These are phyloP conservation scores for Periplaneta americana DNA, from an alignment of 1,140 invertebrate species.

Conservation along the genomic window DNA sequence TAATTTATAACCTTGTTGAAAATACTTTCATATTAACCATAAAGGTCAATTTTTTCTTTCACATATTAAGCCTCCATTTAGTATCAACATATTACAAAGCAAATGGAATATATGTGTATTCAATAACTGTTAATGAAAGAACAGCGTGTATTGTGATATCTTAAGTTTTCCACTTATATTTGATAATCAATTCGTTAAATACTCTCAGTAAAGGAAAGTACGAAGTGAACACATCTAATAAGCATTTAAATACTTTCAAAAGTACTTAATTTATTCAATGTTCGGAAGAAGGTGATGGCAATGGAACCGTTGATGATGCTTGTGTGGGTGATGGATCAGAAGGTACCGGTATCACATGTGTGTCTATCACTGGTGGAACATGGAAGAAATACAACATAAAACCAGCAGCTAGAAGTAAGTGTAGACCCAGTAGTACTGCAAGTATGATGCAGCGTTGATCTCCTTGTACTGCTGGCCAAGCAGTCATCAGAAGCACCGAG, in stretches of 20 bases:
- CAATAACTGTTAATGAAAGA: not conserved
- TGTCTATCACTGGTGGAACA: constrained; percentile 26
- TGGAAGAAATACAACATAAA: constrained; percentile 78
- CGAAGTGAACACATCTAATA: not conserved
- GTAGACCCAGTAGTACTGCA: constrained; percentile 62
- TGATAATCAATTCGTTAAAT: not conserved
- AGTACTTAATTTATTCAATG: not conserved
- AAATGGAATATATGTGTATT: not conserved
- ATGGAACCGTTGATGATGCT: not conserved
- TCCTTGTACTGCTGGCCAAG: constrained; percentile 69
- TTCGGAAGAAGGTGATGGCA: not conserved
- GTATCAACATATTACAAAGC: too few relatives aligned
- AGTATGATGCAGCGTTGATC: constrained; percentile 51
- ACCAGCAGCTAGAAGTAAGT: constrained; percentile 74
- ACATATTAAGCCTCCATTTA: not conserved
- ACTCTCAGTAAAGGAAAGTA: not conserved
- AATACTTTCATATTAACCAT: not conserved
- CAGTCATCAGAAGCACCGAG: constrained; percentile 72
- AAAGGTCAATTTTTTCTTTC: not conserved
- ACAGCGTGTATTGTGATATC: not conserved
- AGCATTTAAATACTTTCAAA: not conserved
- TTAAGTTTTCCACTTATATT: not conserved
- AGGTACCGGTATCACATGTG: not conserved
- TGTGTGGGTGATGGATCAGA: not conserved
- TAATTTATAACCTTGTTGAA: not conserved